Percentiles rank a stretch among this genome's conserved stretches.
These are phyloP conservation scores for Antechinus flavipes DNA, from an alignment of 2,113 vertebrate species.

Conservation along the genomic window DNA sequence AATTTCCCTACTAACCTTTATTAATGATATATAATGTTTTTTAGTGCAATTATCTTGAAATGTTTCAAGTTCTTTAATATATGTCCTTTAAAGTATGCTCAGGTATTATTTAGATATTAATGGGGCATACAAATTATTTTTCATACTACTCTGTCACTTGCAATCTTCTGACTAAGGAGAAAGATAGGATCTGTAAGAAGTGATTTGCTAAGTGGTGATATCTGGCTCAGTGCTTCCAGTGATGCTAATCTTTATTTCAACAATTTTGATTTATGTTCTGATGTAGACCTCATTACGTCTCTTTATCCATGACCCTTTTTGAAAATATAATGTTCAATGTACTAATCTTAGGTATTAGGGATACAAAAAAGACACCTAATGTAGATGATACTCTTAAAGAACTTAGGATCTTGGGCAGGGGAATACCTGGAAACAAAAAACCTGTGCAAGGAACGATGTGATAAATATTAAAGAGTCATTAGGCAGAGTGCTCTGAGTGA, in stretches of 20 bases:
- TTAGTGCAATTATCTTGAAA: constrained; percentile 48
- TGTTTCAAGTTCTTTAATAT: constrained; percentile 57
- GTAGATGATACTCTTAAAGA: not conserved
- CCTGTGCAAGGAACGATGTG: not conserved
- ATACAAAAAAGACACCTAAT: not conserved
- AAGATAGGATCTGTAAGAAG: not conserved
- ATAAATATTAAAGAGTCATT: not conserved
- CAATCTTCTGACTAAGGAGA: not conserved
- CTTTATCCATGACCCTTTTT: not conserved
- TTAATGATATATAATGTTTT: constrained; percentile 32
- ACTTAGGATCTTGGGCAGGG: not conserved
- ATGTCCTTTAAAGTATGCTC: not conserved
- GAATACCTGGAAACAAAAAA: not conserved
- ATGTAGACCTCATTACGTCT: not conserved
- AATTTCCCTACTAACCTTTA: constrained; percentile 41
- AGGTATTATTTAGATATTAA: constrained; percentile 42
- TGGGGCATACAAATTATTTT: not conserved
- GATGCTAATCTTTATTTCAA: not conserved
- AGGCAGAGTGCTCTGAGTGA: not conserved
- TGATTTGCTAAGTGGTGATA: not conserved
- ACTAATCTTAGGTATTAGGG: not conserved
- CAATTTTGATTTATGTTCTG: not conserved
- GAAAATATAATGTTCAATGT: not conserved
- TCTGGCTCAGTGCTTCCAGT: not conserved
- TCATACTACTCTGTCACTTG: not conserved